Evolutionary conservation across 2,797 vertebrate genomes (phyloP).

Genomic region (Cichlasoma orientale): DNA sequence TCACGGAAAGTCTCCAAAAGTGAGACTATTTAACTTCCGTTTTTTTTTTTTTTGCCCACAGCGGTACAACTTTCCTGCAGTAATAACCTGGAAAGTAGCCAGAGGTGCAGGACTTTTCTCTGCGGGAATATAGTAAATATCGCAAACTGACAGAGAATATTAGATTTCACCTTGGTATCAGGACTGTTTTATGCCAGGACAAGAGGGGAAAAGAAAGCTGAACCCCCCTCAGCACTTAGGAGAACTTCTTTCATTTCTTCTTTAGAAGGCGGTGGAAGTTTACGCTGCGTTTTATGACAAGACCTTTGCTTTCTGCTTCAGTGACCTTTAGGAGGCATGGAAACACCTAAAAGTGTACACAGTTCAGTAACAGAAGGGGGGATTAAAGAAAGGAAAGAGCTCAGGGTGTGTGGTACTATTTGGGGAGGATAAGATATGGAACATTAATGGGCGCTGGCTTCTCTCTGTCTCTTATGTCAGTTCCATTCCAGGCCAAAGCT

Average conservation of each 20-base stretch:
- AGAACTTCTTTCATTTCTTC: constrained; percentile 58
- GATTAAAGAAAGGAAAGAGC: constrained; percentile 32
- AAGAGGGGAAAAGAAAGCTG: constrained; percentile 26
- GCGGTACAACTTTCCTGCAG: constrained; percentile 6
- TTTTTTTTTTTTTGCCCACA: not conserved
- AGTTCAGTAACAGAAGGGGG: constrained; percentile 30
- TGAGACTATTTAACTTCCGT: constrained; percentile 18
- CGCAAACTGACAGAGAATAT: constrained; percentile 48
- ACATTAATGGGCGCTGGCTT: constrained; percentile 59
- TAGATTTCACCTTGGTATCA: constrained; percentile 54
- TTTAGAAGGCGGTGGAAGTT: constrained; percentile 31
- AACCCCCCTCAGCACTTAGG: constrained; percentile 46
- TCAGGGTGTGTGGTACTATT: constrained; percentile 50
- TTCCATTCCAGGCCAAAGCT: constrained; percentile 71
- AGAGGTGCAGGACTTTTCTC: constrained; percentile 19
- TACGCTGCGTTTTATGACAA: constrained; percentile 54
- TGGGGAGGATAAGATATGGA: constrained; percentile 58
- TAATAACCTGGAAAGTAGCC: constrained; percentile 45
- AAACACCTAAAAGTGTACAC: constrained; percentile 38
- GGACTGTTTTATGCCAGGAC: constrained; percentile 45
- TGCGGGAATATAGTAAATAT: constrained; percentile 59
- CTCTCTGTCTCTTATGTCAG: constrained; percentile 38
- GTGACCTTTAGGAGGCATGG: constrained; percentile 34
- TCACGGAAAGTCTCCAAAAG: constrained; percentile 48
- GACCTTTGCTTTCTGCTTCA: constrained; percentile 42